A percentile compares a stretch with the other conserved stretches of the same genome.
These are phyloP conservation scores for Hydroisotoma schaefferi DNA, from an alignment of 2,888 invertebrate species.

Conservation along the genomic window DNA sequence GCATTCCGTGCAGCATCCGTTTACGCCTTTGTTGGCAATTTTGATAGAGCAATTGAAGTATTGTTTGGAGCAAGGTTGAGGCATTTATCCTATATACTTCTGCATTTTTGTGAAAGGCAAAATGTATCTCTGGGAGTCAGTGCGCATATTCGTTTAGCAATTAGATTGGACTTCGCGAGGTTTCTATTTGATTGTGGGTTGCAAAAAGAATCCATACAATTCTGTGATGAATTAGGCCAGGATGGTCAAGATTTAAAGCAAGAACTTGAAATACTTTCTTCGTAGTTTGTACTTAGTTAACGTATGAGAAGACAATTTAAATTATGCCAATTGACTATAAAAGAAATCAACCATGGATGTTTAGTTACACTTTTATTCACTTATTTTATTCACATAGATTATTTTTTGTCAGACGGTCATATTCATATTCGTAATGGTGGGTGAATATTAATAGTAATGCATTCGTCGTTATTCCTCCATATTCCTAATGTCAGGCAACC, in stretches of 20 bases:
- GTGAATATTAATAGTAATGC: too few relatives aligned
- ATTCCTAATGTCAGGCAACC: too few relatives aligned
- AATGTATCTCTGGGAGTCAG: conserved; percentile 31
- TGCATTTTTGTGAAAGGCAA: conserved; percentile 36
- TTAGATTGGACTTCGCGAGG: conserved; percentile 46
- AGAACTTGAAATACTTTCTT: conserved; percentile 43
- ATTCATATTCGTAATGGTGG: too few relatives aligned
- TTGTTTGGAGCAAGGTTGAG: conserved; percentile 45
- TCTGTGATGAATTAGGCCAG: conserved; percentile 41
- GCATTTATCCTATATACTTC: conserved; percentile 39
- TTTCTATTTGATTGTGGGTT: conserved; percentile 46
- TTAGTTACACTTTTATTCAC: too few relatives aligned
- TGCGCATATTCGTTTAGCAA: conserved; percentile 44
- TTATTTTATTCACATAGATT: too few relatives aligned
- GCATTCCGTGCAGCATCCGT: conserved; percentile 43
- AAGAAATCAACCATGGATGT: too few relatives aligned
- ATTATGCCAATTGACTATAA: too few relatives aligned
- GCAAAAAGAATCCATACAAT: conserved; percentile 38
- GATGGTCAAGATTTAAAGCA: conserved; percentile 44
- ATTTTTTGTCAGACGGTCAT: too few relatives aligned
- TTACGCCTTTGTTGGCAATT: conserved; percentile 42
- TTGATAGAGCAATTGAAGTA: conserved; percentile 45
- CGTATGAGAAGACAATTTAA: too few relatives aligned
- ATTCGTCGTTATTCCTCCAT: too few relatives aligned
- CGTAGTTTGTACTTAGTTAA: too few relatives aligned